Percentiles rank a stretch among this genome's conserved stretches.
These are phyloP conservation scores for Arion vulgaris DNA, from an alignment of 1,140 invertebrate genomes.

Conservation along the genomic window DNA sequence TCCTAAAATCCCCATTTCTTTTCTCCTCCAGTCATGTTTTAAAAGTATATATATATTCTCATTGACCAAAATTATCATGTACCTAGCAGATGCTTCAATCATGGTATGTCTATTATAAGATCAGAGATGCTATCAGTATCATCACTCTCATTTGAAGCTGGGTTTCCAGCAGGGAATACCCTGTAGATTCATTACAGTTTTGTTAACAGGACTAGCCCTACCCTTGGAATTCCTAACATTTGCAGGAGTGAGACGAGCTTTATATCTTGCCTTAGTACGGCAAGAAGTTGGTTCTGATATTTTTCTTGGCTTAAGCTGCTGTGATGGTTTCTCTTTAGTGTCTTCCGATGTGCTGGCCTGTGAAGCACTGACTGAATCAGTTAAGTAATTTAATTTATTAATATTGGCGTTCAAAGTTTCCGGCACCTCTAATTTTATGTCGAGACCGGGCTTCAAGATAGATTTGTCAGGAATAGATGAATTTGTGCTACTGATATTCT, in stretches of 20 bases:
- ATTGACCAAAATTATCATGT: not conserved
- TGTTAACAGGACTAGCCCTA: constrained; percentile 10
- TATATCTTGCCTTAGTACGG: not conserved
- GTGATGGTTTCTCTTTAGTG: not conserved
- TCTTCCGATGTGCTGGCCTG: not conserved
- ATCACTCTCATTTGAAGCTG: constrained; percentile 58
- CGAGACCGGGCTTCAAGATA: not conserved
- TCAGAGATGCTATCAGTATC: constrained; percentile 57
- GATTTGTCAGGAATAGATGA: not conserved
- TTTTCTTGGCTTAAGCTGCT: not conserved
- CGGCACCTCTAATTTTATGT: not conserved
- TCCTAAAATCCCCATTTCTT: not conserved
- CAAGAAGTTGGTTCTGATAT: constrained; percentile 2
- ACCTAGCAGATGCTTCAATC: not conserved
- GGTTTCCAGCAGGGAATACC: constrained; percentile 37
- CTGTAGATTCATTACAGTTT: constrained; percentile 4
- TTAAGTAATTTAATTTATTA: not conserved
- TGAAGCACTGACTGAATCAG: not conserved
- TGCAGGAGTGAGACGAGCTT: not conserved
- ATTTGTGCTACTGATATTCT: not conserved
- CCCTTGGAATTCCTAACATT: constrained; percentile 20
- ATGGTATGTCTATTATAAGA: constrained; percentile 64
- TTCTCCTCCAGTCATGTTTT: not conserved
- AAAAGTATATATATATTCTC: too few species aligned
- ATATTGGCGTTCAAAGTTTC: not conserved